Evolutionary conservation across 2,888 invertebrate genomes (phyloP).

Genomic region (Dolomedes plantarius): DNA sequence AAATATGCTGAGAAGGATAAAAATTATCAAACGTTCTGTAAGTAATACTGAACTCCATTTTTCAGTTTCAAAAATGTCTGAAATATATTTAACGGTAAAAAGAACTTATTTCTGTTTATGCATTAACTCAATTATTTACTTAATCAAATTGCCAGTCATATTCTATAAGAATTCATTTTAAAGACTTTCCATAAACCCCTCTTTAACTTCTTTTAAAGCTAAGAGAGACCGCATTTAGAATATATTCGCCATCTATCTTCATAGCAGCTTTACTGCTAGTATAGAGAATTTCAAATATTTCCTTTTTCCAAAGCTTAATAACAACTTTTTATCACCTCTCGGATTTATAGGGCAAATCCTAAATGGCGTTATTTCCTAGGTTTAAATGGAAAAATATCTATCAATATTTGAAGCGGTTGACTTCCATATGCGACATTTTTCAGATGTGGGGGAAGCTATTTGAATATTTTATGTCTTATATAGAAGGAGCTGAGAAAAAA

Average conservation of each 20-base stretch:
- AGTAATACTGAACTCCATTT: too few species aligned
- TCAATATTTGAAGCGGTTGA: conserved; percentile 44
- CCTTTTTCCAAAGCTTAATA: conserved; percentile 4
- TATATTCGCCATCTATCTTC: conserved; percentile 2
- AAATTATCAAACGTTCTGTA: too few species aligned
- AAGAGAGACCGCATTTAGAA: neutral
- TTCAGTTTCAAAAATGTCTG: too few species aligned
- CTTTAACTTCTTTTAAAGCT: neutral
- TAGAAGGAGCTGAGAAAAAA: conserved; percentile 27
- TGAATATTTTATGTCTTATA: conserved; percentile 57
- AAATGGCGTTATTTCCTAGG: conserved; percentile 38
- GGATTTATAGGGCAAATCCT: conserved; percentile 20
- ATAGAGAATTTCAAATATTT: conserved; percentile 5
- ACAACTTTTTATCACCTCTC: conserved; percentile 13
- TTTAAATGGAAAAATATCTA: conserved; percentile 49
- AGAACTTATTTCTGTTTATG: too few species aligned
- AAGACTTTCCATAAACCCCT: too few species aligned
- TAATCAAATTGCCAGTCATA: too few species aligned
- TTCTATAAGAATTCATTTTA: too few species aligned
- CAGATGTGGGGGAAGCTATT: conserved; percentile 37
- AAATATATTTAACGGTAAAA: too few species aligned
- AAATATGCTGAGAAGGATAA: too few species aligned
- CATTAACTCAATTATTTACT: too few species aligned
- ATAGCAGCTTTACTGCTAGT: neutral
- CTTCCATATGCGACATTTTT: conserved; percentile 23